These are phyloP conservation scores for Tenthredo mesomela DNA, from an alignment of 2,888 invertebrate genomes.

Conservation along the genomic window DNA sequence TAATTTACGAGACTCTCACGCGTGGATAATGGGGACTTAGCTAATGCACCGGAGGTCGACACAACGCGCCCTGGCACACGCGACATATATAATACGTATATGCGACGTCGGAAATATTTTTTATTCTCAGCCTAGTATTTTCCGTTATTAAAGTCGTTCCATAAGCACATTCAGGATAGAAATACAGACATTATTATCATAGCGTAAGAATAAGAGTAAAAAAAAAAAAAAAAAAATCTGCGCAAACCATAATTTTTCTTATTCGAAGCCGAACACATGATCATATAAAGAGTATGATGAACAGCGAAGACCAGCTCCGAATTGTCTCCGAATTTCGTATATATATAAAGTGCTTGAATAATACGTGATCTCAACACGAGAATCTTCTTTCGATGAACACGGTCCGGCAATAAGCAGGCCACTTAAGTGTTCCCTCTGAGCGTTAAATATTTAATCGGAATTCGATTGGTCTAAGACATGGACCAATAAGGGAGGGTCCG, in stretches of 20 bases:
- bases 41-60: constrained; percentile 71
- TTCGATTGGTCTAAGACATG: constrained; percentile 75
- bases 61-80: constrained; percentile 36
- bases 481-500: constrained; percentile 63
- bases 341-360: constrained; percentile 11
- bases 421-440: constrained; percentile 68
- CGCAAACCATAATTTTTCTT: neutral
- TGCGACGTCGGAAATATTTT: neutral
- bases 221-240: too few species aligned
- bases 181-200: neutral
- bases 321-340: neutral
- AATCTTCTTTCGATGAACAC: constrained; percentile 63
- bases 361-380: constrained; percentile 65
- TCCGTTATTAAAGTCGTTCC: neutral
- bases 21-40: constrained; percentile 76
- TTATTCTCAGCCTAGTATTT: neutral
- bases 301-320: neutral
- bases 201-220: neutral
- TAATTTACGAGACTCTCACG: constrained; percentile 76
- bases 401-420: constrained; percentile 59
- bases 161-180: neutral
- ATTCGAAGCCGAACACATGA: neutral
- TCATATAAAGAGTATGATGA: neutral
- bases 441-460: constrained; percentile 76
- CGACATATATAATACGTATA: constrained; percentile 31